Conservation (phyloP, 2,888 invertebrate genomes). For the Marasmarcha lunaedactyla region DNA sequence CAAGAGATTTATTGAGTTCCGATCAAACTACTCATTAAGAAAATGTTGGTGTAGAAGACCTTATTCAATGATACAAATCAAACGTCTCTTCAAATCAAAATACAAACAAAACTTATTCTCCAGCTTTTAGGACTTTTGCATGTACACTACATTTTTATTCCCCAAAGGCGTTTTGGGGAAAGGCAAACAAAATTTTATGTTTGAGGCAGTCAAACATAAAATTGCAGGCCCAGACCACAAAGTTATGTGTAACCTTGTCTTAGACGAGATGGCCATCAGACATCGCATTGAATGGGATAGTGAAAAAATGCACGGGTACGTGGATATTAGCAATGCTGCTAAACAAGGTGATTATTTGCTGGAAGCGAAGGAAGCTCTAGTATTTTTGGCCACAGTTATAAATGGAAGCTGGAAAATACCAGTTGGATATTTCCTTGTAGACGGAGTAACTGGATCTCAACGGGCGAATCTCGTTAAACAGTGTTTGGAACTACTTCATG, state of each 20-base stretch:
- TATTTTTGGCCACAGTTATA: conserved; percentile 12
- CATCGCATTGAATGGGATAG: conserved; percentile 8
- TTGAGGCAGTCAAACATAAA: conserved; percentile 7
- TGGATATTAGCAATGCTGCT: conserved; percentile 3
- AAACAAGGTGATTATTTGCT: conserved; percentile 3
- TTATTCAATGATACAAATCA: conserved; percentile 2
- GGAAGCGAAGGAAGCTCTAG: conserved; percentile 8
- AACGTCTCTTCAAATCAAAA: conserved; percentile 2
- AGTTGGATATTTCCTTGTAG: conserved; percentile 14
- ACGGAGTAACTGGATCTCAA: conserved; percentile 5
- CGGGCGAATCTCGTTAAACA: background rate
- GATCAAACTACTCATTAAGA: conserved; percentile 2
- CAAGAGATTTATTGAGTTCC: background rate
- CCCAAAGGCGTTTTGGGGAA: conserved; percentile 18
- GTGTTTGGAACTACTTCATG: background rate
- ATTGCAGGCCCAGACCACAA: background rate
- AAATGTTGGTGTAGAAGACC: conserved; percentile 3
- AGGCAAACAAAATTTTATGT: conserved; percentile 17
- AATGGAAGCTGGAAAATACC: conserved; percentile 13
- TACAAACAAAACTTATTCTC: conserved; percentile 5
- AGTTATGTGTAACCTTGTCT: background rate
- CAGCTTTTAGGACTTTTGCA: conserved; percentile 20
- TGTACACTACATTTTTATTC: conserved; percentile 26
- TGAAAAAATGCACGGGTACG: conserved; percentile 7
- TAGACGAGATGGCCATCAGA: conserved; percentile 10